Base-by-base conservation (phyloP, 2,888 invertebrate genomes). In the Eustalomyia histrio region DNA sequence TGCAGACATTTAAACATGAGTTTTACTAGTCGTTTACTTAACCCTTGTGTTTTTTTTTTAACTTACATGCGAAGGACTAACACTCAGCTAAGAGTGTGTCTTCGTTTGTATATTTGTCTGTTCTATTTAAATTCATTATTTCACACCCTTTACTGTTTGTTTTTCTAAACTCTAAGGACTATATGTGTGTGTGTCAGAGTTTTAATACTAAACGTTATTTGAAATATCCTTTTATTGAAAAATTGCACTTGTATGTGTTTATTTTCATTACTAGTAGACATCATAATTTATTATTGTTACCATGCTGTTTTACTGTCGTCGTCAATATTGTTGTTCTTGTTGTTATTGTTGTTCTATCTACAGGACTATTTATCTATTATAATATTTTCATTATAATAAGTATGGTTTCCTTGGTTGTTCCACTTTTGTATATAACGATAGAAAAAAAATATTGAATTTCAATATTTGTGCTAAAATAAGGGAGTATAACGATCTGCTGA, bases 381-480 rank as follows among this genome's bases (percentile, higher is more conserved):
- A 18, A 2, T 53, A n/a, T 14, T 29, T 68, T 21, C 16, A 52
- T 65, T 63, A 74, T 35, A 61, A 76, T 69, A 55, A 74, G 71
- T 81, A 75, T 69, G 81, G 81, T 78, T 81, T 81, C 81, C 81
- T 78, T 75, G 74, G 73, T 33, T 60, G 74, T 35, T 60, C 55
- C 43, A 67, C 16, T 29, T 29, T 29, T 29, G 29, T 33, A 29
- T n/a, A 47, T 29, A 61, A 18, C 35, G 50, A 72, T 33, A 50
- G n/a, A 63, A 63, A 73, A 43, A 53, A 80, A 74, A 64, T 81
- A 74, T 74, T 81, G 76, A 80, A 76, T 80, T 80, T 80, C 80
- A 78, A 74, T 75, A 71, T 67, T 39, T 75, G 73, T 64, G 64
- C 64, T 60, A 52, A 63, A 67, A 18, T 50, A 61, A 57, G 21